Conservation (phyloP, 2,797 vertebrate genomes). For the Lepus townsendii region DNA sequence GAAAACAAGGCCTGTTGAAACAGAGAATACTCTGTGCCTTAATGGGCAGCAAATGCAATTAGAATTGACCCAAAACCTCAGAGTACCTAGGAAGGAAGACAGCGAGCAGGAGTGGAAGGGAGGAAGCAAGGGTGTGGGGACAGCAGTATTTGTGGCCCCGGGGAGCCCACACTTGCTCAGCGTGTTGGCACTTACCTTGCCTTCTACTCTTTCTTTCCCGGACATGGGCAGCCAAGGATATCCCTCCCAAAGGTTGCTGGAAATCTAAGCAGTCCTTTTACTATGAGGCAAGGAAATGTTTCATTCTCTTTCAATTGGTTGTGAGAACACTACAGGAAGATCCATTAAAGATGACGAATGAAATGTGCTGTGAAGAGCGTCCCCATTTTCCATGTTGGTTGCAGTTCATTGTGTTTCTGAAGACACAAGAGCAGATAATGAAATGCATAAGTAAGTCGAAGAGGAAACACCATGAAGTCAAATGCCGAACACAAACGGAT, state of each 20-base stretch:
- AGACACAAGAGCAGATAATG: constrained; percentile 71
- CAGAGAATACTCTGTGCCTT: constrained; percentile 14
- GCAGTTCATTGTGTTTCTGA: constrained; percentile 70
- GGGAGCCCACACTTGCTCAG: not conserved
- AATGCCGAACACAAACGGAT: constrained; percentile 75
- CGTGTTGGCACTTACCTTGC: not conserved
- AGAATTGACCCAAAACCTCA: constrained; percentile 70
- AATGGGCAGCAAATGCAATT: constrained; percentile 56
- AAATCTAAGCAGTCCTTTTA: not conserved
- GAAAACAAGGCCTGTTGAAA: constrained; percentile 49
- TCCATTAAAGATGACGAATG: constrained; percentile 72
- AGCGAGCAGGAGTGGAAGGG: not conserved
- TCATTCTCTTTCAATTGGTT: constrained; percentile 55
- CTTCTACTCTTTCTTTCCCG: not conserved
- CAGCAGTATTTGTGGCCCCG: not conserved
- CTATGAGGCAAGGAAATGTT: constrained; percentile 29
- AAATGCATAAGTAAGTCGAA: constrained; percentile 68
- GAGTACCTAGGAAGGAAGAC: constrained; percentile 8
- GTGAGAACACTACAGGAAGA: constrained; percentile 38
- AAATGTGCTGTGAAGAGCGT: constrained; percentile 49
- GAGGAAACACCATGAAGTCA: constrained; percentile 80
- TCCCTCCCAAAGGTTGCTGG: not conserved
- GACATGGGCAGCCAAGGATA: not conserved
- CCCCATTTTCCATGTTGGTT: constrained; percentile 61
- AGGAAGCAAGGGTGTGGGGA: not conserved